A percentile compares a stretch with the other conserved stretches of the same genome.
These are phyloP conservation scores for Notodonta dromedarius DNA, from an alignment of 2,888 invertebrate genomes.

Conservation along the genomic window DNA sequence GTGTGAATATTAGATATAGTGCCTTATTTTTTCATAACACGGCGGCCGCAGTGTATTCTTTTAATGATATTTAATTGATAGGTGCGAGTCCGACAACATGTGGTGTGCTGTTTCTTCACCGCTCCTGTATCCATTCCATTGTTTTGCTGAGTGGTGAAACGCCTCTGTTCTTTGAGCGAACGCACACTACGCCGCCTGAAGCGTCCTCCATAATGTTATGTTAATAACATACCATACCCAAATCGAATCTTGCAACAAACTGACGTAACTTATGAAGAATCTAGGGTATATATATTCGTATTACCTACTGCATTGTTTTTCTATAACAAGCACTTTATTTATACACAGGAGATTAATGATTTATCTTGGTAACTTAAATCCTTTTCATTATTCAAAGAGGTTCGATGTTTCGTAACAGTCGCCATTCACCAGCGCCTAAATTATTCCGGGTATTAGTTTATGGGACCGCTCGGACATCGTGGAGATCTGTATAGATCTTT, in stretches of 20 bases:
- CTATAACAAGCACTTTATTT: neutral
- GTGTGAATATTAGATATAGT: conserved; percentile 36
- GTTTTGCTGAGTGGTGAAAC: conserved; percentile 57
- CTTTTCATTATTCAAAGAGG: neutral
- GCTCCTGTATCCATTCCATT: conserved; percentile 51
- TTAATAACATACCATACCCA: conserved; percentile 21
- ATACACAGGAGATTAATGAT: neutral
- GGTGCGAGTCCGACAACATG: conserved; percentile 44
- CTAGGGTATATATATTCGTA: neutral
- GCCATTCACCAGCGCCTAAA: conserved; percentile 3
- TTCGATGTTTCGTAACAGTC: neutral
- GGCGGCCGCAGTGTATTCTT: conserved; percentile 38
- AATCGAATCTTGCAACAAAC: neutral
- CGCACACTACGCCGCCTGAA: conserved; percentile 42
- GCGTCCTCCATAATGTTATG: conserved; percentile 48
- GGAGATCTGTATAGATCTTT: conserved; percentile 7
- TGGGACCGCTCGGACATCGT: neutral
- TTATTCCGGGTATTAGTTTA: conserved; percentile 1
- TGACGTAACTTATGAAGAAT: neutral
- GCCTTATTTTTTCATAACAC: conserved; percentile 36
- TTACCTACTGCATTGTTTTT: neutral
- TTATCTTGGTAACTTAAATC: neutral
- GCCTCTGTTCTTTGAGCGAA: conserved; percentile 51
- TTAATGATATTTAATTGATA: conserved; percentile 58
- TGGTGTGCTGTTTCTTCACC: conserved; percentile 56